These are phyloP conservation scores for Psylliodes chrysocephalus DNA, from an alignment of 2,888 invertebrate genomes.

Conservation along the genomic window DNA sequence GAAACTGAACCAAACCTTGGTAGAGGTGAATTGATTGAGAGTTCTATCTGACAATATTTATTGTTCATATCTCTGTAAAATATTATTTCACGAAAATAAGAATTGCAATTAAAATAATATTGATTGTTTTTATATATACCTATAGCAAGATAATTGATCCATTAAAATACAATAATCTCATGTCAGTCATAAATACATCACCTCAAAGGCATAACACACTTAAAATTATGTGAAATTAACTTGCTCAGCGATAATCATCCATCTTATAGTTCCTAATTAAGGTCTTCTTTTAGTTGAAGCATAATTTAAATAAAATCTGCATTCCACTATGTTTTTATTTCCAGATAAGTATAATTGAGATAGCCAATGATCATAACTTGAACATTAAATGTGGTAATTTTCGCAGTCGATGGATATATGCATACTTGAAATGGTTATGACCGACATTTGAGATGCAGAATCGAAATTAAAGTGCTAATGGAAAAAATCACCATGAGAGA, in stretches of 20 bases:
- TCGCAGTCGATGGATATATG: conserved; percentile 18
- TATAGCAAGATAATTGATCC: too few species aligned
- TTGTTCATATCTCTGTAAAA: too few species aligned
- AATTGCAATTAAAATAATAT: too few species aligned
- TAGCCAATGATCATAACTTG: conserved; percentile 27
- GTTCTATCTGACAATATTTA: too few species aligned
- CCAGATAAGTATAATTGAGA: conserved; percentile 30
- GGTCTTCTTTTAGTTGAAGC: conserved; percentile 1
- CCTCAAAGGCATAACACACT: not conserved
- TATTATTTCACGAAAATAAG: too few species aligned
- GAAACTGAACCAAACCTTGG: too few species aligned
- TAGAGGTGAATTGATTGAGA: too few species aligned
- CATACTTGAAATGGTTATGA: conserved; percentile 12
- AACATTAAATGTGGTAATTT: conserved; percentile 23
- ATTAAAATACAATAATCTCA: not conserved
- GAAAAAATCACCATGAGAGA: not conserved
- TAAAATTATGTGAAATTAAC: conserved; percentile 3
- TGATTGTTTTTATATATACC: too few species aligned
- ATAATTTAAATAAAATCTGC: conserved; percentile 21
- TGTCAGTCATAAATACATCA: conserved; percentile 13
- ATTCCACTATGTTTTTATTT: conserved; percentile 20
- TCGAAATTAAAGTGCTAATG: not conserved
- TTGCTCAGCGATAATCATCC: conserved; percentile 12
- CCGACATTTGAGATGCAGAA: conserved; percentile 12
- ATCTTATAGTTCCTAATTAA: conserved; percentile 13